Base-by-base conservation (phyloP, 2,888 invertebrate genomes). In the Chrysolina haemoptera region DNA sequence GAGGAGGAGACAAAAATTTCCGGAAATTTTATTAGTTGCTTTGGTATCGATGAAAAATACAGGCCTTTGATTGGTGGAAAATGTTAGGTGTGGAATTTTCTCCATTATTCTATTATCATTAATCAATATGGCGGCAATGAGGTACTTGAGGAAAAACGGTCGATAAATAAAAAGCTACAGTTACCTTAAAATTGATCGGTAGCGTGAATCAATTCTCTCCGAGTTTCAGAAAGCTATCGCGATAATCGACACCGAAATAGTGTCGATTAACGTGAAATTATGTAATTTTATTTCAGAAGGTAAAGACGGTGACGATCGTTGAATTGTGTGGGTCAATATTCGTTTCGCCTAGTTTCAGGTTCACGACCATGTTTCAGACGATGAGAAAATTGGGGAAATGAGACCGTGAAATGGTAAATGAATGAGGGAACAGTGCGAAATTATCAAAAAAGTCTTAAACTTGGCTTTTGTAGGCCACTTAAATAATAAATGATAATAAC, bases 281-380 rank as follows among this genome's bases (percentile, higher is more conserved):
- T n/a, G 59, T 59, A 59, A 59, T 11, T 14, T 22, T 4, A 11
- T 4, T 59, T 6, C n/a, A 9, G 59, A 0, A 59, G 5, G 27
- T 12, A 53, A 53, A 53, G 48, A 48, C 48, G 16, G 48, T n/a
- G 48, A 48, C 16, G 48, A n/a, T 48, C 48, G 48, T 48, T n/a
- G n/a, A 53, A 27, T 27, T 27, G 59, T 14, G 59, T 27, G 27
- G 59, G 59, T 59, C 59, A 59, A 59, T 59, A 59, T 59, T 27
- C 59, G 59, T 59, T 59, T 59, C 27, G 59, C n/a, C 59, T 59
- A 59, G 27, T 59, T 59, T 59, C 59, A 59, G 59, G 59, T 59
- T 59, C 59, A 59, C 20, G 59, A 59, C 27, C 27, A 59, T 27
- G 59, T 27, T 27, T 53, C 20, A 20, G 16, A n/a, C 14, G 22